Percentiles rank a stretch among this genome's conserved stretches.
phyloP scores from a whole-genome alignment of 2,888 invertebrate genomes.

The Meganola albula region DNA sequence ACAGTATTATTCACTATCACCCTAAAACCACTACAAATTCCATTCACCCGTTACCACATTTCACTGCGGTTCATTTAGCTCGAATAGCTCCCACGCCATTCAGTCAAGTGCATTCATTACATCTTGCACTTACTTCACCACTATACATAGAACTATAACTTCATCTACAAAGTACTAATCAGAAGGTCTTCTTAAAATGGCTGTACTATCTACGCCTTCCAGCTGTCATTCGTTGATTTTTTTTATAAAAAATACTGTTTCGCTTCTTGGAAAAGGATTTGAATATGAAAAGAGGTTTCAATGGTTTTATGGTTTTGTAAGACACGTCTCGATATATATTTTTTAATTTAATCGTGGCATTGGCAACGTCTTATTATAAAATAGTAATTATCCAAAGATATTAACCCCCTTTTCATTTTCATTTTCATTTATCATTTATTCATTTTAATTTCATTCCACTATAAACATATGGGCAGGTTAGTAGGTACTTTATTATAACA shows the following conservation, averaged over 20 bases:
- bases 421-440: too few species aligned
- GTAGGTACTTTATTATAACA: too few species aligned
- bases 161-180: neutral
- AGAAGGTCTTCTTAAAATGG: slow-evolving; percentile 12
- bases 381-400: too few species aligned
- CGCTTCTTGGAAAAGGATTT: slow-evolving; percentile 6
- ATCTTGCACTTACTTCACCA: slow-evolving; percentile 24
- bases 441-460: too few species aligned
- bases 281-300: slow-evolving; percentile 11
- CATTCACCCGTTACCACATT: slow-evolving; percentile 21
- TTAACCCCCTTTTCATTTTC: too few species aligned
- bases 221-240: slow-evolving; percentile 31
- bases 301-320: slow-evolving; percentile 10
- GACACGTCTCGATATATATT: too few species aligned
- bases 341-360: too few species aligned
- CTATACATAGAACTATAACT: slow-evolving; percentile 10
- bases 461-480: too few species aligned
- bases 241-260: slow-evolving; percentile 15
- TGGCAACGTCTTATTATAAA: too few species aligned
- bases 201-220: slow-evolving; percentile 20
- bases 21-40: slow-evolving; percentile 20
- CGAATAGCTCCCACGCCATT: slow-evolving; percentile 36
- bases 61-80: slow-evolving; percentile 34
- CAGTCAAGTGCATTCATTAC: slow-evolving; percentile 39
- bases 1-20: too few species aligned